Evolutionary conservation across 2,797 vertebrate genomes (phyloP).

Genomic region (Neomorphus geoffroyi): DNA sequence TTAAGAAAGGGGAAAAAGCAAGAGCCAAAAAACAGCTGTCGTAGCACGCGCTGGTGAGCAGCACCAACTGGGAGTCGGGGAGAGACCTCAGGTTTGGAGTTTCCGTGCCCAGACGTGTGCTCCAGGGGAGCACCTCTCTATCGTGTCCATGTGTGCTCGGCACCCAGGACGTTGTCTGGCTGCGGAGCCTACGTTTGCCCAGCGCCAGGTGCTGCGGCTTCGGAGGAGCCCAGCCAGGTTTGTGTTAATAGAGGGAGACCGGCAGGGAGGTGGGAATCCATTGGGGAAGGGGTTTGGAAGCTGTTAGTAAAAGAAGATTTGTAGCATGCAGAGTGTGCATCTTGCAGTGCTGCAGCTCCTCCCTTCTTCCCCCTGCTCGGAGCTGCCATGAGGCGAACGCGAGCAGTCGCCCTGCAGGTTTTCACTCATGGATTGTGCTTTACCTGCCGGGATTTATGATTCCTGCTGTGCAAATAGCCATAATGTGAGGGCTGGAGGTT

Average conservation of each 20-base stretch:
- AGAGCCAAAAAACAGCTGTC: not conserved
- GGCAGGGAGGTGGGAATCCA: not conserved
- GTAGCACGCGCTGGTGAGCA: rapidly evolving
- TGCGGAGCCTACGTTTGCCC: not conserved
- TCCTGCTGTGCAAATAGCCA: not conserved
- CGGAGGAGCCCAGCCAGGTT: not conserved
- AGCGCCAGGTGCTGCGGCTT: not conserved
- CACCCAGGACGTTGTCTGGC: not conserved
- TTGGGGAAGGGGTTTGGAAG: not conserved
- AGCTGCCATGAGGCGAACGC: not conserved
- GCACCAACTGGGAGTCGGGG: not conserved
- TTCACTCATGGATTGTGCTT: not conserved
- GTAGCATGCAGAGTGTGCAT: not conserved
- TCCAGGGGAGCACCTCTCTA: not conserved
- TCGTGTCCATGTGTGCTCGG: not conserved
- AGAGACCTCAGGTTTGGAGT: not conserved
- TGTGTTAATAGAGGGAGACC: not conserved
- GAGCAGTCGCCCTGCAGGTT: not conserved
- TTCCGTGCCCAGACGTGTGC: not conserved
- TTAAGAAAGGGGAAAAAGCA: not conserved
- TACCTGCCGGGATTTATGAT: not conserved
- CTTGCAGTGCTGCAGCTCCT: not conserved
- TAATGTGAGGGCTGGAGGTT: not conserved
- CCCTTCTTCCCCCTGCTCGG: rapidly evolving
- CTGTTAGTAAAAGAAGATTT: not conserved